Evolutionary conservation across 2,888 invertebrate genomes (phyloP), one percentile per base, ranked within the genome.

Genomic region (Hanleya hanleyi): DNA sequence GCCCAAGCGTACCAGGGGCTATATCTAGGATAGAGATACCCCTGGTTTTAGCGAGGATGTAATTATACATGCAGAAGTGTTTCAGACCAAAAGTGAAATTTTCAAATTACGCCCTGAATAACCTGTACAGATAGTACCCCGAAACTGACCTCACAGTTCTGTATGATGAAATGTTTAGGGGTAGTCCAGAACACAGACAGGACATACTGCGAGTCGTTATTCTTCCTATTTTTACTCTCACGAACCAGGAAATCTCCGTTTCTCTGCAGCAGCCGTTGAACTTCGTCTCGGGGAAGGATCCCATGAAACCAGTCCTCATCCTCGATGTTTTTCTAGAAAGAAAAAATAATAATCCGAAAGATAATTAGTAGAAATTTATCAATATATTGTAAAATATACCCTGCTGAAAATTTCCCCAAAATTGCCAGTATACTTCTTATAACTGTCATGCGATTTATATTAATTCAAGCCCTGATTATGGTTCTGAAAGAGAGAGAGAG

Each of bases 231-330:
- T 74, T 87, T 88, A 75, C 88, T 97, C 92, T 98, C 97, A 35
- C 98, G 93, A 71, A 98, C 97, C 73, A 98, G 92, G 91, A 96
- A 98, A 90, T 98, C 98, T 0, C 98, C 98, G 83, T 98, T 96
- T 70, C 94, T 94, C n/a, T 95, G 94, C 75, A 98, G 92, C 50
- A 98, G 92, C 75, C 97, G 92, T 57, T 97, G 97, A 37, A 98
- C 98, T 92, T 98, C 98, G 91, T 98, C 98, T 18, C 98, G 93
- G 0, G 98, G 98, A 74, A 98, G 91, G 15, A 98, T 97, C 0
- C 98, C 98, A 88, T 98, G 98, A 91, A 98, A 98, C 97, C 97
- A 98, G 90, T 97, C 97, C 91, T 97, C 97, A 74, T 92, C 92
- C 83, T 97, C 96, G 1, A 87, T 72, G n/a, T 76, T 57, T 57